Conservation (phyloP, 2,113 vertebrate species). For the Hucho hucho region DNA sequence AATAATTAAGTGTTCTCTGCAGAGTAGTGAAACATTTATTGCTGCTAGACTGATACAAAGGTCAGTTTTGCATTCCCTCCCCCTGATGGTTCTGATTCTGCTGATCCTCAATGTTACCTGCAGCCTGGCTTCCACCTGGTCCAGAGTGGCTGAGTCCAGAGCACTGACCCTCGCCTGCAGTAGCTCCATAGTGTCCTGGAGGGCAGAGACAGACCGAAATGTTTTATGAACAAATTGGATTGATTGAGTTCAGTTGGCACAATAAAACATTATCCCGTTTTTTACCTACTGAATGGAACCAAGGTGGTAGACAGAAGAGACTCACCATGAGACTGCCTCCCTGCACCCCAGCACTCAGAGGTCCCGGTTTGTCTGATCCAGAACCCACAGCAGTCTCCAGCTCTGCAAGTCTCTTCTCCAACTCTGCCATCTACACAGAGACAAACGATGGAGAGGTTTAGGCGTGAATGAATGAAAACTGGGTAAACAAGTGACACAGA, state of each 20-base stretch:
- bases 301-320: background rate
- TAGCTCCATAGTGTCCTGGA: slow-evolving; percentile 87
- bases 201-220: too few species aligned
- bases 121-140: slow-evolving; percentile 92
- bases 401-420: slow-evolving; percentile 90
- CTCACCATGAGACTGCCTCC: slow-evolving; percentile 87
- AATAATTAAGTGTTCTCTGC: too few species aligned
- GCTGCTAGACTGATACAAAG: too few species aligned
- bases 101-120: slow-evolving; percentile 73
- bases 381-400: slow-evolving; percentile 84
- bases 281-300: background rate
- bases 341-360: slow-evolving; percentile 83
- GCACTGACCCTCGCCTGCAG: slow-evolving; percentile 88
- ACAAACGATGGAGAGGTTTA: slow-evolving; percentile 13
- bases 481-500: too few species aligned
- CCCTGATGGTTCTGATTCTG: background rate
- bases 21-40: too few species aligned
- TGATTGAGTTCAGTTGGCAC: too few species aligned
- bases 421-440: slow-evolving; percentile 78
- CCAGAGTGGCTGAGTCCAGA: slow-evolving; percentile 85
- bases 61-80: too few species aligned
- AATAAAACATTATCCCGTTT: too few species aligned
- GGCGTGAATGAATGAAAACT: too few species aligned
- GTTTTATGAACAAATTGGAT: too few species aligned
- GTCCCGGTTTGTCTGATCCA: slow-evolving; percentile 89